A percentile compares a stretch with the other conserved stretches of the same genome.
phyloP scores from a whole-genome alignment of 1,140 invertebrate genomes.

The Drosophila willistoni region DNA sequence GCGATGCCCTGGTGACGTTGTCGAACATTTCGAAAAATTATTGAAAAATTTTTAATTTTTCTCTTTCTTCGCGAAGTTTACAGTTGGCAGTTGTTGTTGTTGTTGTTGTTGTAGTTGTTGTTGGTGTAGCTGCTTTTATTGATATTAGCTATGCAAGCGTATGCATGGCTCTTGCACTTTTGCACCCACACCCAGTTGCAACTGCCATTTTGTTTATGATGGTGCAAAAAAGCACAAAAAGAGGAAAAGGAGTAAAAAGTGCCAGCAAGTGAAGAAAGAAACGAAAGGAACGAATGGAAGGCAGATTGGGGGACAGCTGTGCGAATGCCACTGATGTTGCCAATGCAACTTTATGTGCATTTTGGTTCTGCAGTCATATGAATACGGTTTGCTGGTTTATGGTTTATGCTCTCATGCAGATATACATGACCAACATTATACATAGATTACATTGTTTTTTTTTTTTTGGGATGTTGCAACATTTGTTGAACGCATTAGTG shows the following conservation, averaged over 20 bases:
- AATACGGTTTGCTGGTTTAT: constrained; percentile 22
- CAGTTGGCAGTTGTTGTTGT: constrained; percentile 41
- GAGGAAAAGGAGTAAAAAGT: not conserved
- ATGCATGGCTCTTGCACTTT: constrained; percentile 35
- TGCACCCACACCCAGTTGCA: constrained; percentile 52
- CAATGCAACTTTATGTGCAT: constrained; percentile 70
- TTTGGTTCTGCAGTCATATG: constrained; percentile 32
- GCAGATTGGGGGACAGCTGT: constrained; percentile 22
- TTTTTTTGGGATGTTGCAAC: not conserved
- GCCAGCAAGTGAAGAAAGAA: not conserved
- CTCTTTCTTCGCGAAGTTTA: constrained; percentile 49
- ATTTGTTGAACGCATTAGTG: not conserved
- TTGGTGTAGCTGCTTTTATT: constrained; percentile 71
- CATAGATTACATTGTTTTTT: constrained; percentile 11
- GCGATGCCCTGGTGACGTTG: constrained; percentile 45
- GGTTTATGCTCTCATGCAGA: constrained; percentile 25
- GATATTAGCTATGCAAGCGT: constrained; percentile 76
- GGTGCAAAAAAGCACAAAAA: constrained; percentile 48
- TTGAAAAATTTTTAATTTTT: constrained; percentile 79
- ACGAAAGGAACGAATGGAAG: not conserved
- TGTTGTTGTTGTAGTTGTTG: constrained; percentile 22
- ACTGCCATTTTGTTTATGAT: constrained; percentile 80
- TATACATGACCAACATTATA: constrained; percentile 12
- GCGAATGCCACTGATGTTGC: constrained; percentile 30
- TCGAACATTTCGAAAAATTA: constrained; percentile 80